Conservation (phyloP, 2,888 invertebrate genomes). For the Dasysyrphus albostriatus region DNA sequence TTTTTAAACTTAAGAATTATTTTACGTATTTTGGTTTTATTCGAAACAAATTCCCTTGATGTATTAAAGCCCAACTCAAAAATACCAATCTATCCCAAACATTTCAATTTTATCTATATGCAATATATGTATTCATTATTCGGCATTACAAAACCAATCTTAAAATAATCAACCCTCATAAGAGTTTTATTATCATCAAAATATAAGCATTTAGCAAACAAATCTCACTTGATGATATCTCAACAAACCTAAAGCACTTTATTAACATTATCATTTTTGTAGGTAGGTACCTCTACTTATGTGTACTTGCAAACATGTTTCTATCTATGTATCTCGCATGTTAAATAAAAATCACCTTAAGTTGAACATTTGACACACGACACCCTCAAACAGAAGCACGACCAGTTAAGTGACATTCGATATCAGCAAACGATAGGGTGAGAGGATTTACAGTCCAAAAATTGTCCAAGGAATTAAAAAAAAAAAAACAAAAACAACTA, state of each 20-base stretch:
- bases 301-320: neutral
- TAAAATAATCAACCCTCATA: neutral
- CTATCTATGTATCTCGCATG: slow-evolving; percentile 15
- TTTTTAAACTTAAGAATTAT: no score
- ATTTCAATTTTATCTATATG: neutral
- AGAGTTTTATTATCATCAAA: neutral
- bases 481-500: slow-evolving; percentile 3
- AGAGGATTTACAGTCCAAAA: slow-evolving; percentile 69
- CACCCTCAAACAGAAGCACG: slow-evolving; percentile 76
- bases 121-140: neutral
- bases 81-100: neutral
- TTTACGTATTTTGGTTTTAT: no score
- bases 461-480: slow-evolving; percentile 26
- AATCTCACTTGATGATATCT: slow-evolving; percentile 26
- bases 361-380: slow-evolving; percentile 73
- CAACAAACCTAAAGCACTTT: slow-evolving; percentile 29
- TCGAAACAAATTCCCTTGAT: no score
- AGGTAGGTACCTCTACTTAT: neutral
- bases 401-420: slow-evolving; percentile 72
- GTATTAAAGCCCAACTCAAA: neutral
- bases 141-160: neutral
- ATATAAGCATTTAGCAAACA: slow-evolving; percentile 16
- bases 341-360: slow-evolving; percentile 55
- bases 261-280: slow-evolving; percentile 13
- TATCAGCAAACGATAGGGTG: slow-evolving; percentile 73